A percentile compares a stretch with the other conserved stretches of the same genome.
These are phyloP conservation scores for Solenopsis fugax DNA, from an alignment of 1,140 invertebrate species.

Conservation along the genomic window DNA sequence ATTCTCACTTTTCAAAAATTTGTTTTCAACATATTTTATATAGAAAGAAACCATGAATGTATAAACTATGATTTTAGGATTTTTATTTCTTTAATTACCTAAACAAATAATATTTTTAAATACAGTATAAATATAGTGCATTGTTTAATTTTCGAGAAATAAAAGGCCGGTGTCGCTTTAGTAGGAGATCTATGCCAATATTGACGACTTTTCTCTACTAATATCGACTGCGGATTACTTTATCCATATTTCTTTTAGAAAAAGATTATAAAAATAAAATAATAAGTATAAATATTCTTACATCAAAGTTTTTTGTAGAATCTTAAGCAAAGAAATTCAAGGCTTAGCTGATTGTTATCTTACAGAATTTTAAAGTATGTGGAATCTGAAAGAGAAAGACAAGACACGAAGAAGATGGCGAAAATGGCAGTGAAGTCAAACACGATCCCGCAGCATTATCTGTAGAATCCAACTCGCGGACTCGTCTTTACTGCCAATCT, in stretches of 20 bases:
- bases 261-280: neutral
- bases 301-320: neutral
- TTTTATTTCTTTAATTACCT: too few relatives aligned
- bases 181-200: too few relatives aligned
- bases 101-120: too few relatives aligned
- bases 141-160: too few relatives aligned
- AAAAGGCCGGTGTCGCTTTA: too few relatives aligned
- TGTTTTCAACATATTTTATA: too few relatives aligned
- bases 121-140: too few relatives aligned
- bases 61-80: too few relatives aligned
- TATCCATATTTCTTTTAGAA: neutral
- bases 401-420: neutral
- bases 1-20: too few relatives aligned
- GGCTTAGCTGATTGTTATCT: neutral
- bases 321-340: neutral
- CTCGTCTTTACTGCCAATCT: conserved; percentile 52
- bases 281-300: neutral
- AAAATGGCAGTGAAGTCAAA: neutral
- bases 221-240: too few relatives aligned
- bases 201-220: too few relatives aligned
- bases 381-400: conserved; percentile 29
- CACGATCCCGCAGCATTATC: conserved; percentile 25
- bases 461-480: conserved; percentile 16
- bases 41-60: too few relatives aligned
- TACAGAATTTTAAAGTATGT: neutral